These are phyloP conservation scores for Phaonia tiefii DNA, from an alignment of 2,888 invertebrate genomes.

Conservation along the genomic window DNA sequence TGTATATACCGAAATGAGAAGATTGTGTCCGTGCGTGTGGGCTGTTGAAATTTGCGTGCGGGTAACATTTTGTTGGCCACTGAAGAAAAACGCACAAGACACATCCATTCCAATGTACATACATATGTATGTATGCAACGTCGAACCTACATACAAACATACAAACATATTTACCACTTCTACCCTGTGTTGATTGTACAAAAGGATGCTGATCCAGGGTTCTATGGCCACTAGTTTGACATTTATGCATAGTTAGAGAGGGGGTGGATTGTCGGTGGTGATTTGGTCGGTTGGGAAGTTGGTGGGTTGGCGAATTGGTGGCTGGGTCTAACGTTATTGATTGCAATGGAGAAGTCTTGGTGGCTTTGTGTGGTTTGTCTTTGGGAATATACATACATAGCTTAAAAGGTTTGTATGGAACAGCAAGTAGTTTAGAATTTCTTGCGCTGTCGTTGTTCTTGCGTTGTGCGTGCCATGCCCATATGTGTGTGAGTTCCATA, in stretches of 20 bases:
- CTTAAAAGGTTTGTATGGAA: constrained; percentile 47
- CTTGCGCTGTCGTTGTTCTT: constrained; percentile 57
- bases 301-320: constrained; percentile 16
- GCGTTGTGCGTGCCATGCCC: too few species aligned
- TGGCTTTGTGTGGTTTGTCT: constrained; percentile 58
- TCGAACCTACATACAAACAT: constrained; percentile 3
- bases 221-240: constrained; percentile 55
- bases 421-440: constrained; percentile 60
- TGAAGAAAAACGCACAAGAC: constrained; percentile 41
- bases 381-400: constrained; percentile 49
- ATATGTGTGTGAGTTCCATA: constrained; percentile 9
- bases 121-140: constrained; percentile 13
- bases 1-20: constrained; percentile 3
- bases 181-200: constrained; percentile 30
- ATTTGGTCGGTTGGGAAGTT: constrained; percentile 12
- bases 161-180: constrained; percentile 22
- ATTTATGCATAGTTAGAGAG: constrained; percentile 57
- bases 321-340: constrained; percentile 55
- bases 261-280: constrained; percentile 34
- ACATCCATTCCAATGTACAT: constrained; percentile 9
- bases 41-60: constrained; percentile 60
- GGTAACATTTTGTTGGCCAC: constrained; percentile 55
- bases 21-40: constrained; percentile 30
- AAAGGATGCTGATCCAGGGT: constrained; percentile 53
- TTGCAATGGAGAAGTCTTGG: constrained; percentile 54